These are phyloP conservation scores for Lamellibrachia luymesi DNA, from an alignment of 1,140 invertebrate genomes.

Conservation along the genomic window DNA sequence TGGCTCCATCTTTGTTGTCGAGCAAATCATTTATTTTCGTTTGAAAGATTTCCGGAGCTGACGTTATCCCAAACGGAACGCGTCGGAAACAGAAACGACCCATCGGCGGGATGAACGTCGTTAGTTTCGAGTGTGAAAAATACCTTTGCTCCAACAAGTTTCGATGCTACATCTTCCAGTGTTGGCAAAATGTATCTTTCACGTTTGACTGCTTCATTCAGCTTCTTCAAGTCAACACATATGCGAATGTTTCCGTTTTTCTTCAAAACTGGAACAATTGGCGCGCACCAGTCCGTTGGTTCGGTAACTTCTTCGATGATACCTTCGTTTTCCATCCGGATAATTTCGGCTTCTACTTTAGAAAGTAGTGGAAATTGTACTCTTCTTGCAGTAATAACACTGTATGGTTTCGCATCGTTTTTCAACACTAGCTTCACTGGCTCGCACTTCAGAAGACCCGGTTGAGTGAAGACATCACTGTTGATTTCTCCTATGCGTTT, in stretches of 20 bases:
- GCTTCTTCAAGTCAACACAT: constrained; percentile 18
- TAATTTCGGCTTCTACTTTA: constrained; percentile 31
- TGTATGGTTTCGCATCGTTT: constrained; percentile 22
- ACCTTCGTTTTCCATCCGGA: constrained; percentile 26
- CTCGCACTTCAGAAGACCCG: constrained; percentile 2
- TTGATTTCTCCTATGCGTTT: background rate
- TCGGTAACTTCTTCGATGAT: constrained; percentile 24
- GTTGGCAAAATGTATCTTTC: no score
- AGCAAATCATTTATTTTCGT: constrained; percentile 20
- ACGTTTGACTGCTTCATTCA: background rate
- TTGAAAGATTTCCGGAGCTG: constrained; percentile 31
- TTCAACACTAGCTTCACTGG: constrained; percentile 31
- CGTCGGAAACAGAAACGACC: constrained; percentile 31
- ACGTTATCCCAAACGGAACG: constrained; percentile 29
- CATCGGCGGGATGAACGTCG: constrained; percentile 35
- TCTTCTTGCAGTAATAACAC: constrained; percentile 21
- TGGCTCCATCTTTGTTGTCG: constrained; percentile 14
- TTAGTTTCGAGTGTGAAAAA: constrained; percentile 33
- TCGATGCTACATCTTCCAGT: background rate
- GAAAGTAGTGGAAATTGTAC: constrained; percentile 29
- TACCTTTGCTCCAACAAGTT: no score
- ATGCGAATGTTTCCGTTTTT: constrained; percentile 21
- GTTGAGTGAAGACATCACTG: background rate
- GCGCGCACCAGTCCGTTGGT: constrained; percentile 33
- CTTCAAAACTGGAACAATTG: constrained; percentile 33